Base-by-base conservation (phyloP, 2,113 vertebrate genomes). In the Notothenia rossii region DNA sequence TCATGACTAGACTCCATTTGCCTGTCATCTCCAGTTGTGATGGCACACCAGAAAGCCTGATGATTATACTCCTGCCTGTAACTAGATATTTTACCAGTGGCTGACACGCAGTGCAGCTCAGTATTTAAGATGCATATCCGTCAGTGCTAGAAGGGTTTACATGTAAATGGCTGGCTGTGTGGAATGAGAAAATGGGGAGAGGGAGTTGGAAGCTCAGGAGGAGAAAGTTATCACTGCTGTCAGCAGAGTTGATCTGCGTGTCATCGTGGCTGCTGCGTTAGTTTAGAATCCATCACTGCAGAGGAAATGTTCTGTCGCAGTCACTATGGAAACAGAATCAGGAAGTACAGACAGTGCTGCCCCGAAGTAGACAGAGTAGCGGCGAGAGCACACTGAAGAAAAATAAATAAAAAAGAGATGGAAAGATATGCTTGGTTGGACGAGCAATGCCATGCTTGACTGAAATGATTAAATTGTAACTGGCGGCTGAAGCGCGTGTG, bases 311-410 rank as follows among this genome's bases (percentile, higher is more conserved):
- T 89, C 91, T 88, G 87, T 90, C 79, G 66, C 90, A 75, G 90
- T 95, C 82, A 72, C 93, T 92, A 93, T 94, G 93, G 94, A 93
- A 95, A 94, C 93, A 75, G 81, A 91, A 90, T 90, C 91, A 90
- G 91, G 88, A 93, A 93, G 81, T 94, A 81, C 77, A 88, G 89
- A 80, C 89, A 83, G 82, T 75, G 77, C 79, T 74, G 74, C 82
- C 78, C 82, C 70, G 79, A 83, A 87, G 85, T 86, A 82, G 88
- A 90, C 77, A 68, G 67, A 80, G 84, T 67, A 43, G 77, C 56
- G 80, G 80, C 60, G 88, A 88, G 86, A 68, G 72, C 87, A 77
- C 85, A 84, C 75, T 78, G 78, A 84, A 79, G 77, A 85, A 83
- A 83, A 90, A 84, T 69, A 84, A 85, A 89, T 88, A 76, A 76